Evolutionary conservation across 2,797 vertebrate species (phyloP), one percentile per base, ranked within the genome.

Genomic region (Pogonophryne albipinna): DNA sequence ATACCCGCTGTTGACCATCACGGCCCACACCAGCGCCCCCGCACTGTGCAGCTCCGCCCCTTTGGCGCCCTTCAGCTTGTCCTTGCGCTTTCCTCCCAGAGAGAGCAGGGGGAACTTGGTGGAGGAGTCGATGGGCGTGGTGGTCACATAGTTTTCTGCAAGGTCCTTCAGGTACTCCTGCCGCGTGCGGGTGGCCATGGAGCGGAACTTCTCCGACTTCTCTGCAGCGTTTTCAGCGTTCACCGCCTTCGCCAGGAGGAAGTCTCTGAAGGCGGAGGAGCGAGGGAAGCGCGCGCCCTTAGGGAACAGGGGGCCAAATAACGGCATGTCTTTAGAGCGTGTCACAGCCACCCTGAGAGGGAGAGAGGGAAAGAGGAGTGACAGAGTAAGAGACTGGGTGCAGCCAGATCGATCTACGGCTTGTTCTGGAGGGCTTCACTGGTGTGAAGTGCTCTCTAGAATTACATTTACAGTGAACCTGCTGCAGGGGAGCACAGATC

Each of bases 151-250:
- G 68, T 97, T 96, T 51, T 96, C 95, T 0, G 97, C 97, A 85
- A 99, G 89, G 82, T 98, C 97, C 80, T 95, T 97, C 74, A 99
- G 89, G 89, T 98, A 98, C 81, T 98, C 97, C 89, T 97, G 96
- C 23, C 97, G 94, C 0, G 97, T 98, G 60, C 97, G 95, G 0
- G 96, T 97, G 51, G 97, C 97, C 97, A 98, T 98, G 58, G 97
- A 96, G 41, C 96, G 96, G 84, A 98, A 98, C 92, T 98, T 97
- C 83, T 97, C 96, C 0, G 97, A 96, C 56, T 97, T 97, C 79
- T 97, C 96, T 0, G 97, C 96, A 0, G 96, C 97, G 12, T 98
- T 97, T 88, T 98, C 97, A 0, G 96, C 97, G 0, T 97, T 98
- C 80, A 98, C 94, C 1, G 95, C 97, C 82, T 98, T 98, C 63